Conservation (phyloP, 2,113 vertebrate genomes). For the Oncorhynchus kisutch region DNA sequence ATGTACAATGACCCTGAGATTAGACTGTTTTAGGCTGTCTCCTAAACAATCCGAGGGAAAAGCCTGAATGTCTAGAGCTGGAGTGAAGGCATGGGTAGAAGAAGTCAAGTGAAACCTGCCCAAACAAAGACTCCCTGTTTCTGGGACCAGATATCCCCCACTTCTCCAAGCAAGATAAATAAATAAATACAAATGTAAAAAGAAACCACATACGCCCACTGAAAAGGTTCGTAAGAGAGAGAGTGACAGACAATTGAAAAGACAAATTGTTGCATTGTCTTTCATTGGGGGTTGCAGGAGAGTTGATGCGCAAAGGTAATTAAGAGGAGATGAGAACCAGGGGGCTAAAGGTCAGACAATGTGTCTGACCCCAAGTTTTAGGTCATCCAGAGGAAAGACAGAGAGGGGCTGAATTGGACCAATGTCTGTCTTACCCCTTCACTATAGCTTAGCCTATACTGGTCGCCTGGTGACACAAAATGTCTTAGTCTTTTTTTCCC, state of each 20-base stretch:
- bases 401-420: slow-evolving; percentile 61
- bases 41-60: slow-evolving; percentile 50
- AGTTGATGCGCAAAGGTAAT: slow-evolving; percentile 86
- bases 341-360: slow-evolving; percentile 85
- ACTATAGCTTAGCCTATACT: slow-evolving; percentile 26
- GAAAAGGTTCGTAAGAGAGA: slow-evolving; percentile 81
- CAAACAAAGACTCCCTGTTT: slow-evolving; percentile 97
- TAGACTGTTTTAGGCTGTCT: slow-evolving; percentile 41
- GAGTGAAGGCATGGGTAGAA: slow-evolving; percentile 48
- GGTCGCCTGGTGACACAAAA: slow-evolving; percentile 54
- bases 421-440: slow-evolving; percentile 49
- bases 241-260: slow-evolving; percentile 96
- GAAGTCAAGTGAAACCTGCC: slow-evolving; percentile 81
- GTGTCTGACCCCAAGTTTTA: slow-evolving; percentile 85
- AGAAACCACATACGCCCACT: slow-evolving; percentile 75
- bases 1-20: slow-evolving; percentile 66
- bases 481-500: slow-evolving; percentile 44
- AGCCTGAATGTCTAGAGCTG: slow-evolving; percentile 54
- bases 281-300: slow-evolving; percentile 74
- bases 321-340: slow-evolving; percentile 80
- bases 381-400: slow-evolving; percentile 56
- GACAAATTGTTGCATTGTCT: slow-evolving; percentile 97
- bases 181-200: slow-evolving; percentile 83
- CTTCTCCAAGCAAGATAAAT: slow-evolving; percentile 80
- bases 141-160: slow-evolving; percentile 84